phyloP scores from a whole-genome alignment of 2,888 invertebrate genomes.

The Athrips mouffetella region DNA sequence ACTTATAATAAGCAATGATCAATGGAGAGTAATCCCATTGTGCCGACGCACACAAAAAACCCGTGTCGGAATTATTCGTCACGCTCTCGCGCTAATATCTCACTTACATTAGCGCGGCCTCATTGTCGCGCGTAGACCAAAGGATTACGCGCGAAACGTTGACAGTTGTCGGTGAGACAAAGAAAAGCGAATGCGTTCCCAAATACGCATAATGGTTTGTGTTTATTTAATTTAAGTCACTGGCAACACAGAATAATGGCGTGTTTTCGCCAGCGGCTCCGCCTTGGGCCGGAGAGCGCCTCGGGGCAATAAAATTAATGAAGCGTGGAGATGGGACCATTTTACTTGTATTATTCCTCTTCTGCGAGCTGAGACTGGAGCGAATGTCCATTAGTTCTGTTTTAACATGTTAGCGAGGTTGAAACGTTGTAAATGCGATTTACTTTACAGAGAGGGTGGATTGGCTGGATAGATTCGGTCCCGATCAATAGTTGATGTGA shows the following conservation, averaged over 20 bases:
- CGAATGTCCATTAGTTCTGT: constrained; percentile 79
- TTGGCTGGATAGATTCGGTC: constrained; percentile 64
- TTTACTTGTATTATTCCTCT: constrained; percentile 79
- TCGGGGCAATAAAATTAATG: constrained; percentile 78
- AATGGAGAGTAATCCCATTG: constrained; percentile 78
- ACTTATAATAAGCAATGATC: constrained; percentile 78
- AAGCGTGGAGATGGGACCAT: constrained; percentile 79
- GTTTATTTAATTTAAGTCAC: constrained; percentile 76
- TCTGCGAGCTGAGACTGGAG: constrained; percentile 76
- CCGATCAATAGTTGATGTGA: constrained; percentile 63
- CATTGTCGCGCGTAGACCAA: constrained; percentile 58
- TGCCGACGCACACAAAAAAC: constrained; percentile 71
- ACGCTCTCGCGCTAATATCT: constrained; percentile 74
- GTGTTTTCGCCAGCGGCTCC: constrained; percentile 68
- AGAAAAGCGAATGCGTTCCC: constrained; percentile 57
- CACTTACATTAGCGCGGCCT: constrained; percentile 66
- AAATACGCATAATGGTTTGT: constrained; percentile 66
- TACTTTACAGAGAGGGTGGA: constrained; percentile 73
- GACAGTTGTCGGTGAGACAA: constrained; percentile 72
- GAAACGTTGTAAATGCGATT: constrained; percentile 78
- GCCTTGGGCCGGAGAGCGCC: constrained; percentile 66
- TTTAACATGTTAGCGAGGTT: constrained; percentile 79
- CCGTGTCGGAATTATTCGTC: constrained; percentile 74
- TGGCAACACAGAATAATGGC: constrained; percentile 70
- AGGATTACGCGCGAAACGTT: constrained; percentile 69